Percentiles rank a stretch among this genome's conserved stretches.
These are phyloP conservation scores for Tetramorium bicarinatum DNA, from an alignment of 2,888 invertebrate genomes.

Conservation along the genomic window DNA sequence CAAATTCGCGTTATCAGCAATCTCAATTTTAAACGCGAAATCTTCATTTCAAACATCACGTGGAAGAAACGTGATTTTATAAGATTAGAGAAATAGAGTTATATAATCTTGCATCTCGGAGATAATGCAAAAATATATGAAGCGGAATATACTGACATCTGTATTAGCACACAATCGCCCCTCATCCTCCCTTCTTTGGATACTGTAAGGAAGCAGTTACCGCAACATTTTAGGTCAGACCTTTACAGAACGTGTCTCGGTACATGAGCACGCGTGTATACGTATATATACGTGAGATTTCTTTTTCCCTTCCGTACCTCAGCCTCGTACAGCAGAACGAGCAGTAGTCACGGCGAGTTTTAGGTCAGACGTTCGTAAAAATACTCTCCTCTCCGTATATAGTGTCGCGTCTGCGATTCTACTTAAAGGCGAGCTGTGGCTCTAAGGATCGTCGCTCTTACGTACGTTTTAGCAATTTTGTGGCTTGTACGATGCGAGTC, in stretches of 20 bases:
- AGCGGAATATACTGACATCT: slow-evolving; percentile 37
- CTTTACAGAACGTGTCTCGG: slow-evolving; percentile 28
- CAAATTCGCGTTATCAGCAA: slow-evolving; percentile 17
- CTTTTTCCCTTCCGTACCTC: slow-evolving; percentile 27
- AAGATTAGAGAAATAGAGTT: slow-evolving; percentile 11
- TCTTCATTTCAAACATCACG: slow-evolving; percentile 15
- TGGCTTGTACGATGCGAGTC: slow-evolving; percentile 9
- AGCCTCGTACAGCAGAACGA: slow-evolving; percentile 64
- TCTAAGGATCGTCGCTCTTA: not conserved
- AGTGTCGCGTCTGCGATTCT: slow-evolving; percentile 60
- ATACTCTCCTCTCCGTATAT: slow-evolving; percentile 50
- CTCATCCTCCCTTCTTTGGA: not conserved
- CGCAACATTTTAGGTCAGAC: slow-evolving; percentile 63
- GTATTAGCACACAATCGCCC: slow-evolving; percentile 42
- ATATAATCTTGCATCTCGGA: slow-evolving; percentile 28
- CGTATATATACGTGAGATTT: not conserved
- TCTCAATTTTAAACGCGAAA: slow-evolving; percentile 11
- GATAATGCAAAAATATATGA: slow-evolving; percentile 36
- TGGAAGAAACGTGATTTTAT: slow-evolving; percentile 25
- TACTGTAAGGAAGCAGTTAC: slow-evolving; percentile 34
- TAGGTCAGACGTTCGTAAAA: slow-evolving; percentile 70
- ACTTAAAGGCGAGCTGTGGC: slow-evolving; percentile 58
- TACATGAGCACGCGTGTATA: not conserved
- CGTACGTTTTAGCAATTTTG: slow-evolving; percentile 41
- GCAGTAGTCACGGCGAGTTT: slow-evolving; percentile 65